These are phyloP conservation scores for Drosophila robusta DNA, from an alignment of 2,888 invertebrate genomes.

Conservation along the genomic window DNA sequence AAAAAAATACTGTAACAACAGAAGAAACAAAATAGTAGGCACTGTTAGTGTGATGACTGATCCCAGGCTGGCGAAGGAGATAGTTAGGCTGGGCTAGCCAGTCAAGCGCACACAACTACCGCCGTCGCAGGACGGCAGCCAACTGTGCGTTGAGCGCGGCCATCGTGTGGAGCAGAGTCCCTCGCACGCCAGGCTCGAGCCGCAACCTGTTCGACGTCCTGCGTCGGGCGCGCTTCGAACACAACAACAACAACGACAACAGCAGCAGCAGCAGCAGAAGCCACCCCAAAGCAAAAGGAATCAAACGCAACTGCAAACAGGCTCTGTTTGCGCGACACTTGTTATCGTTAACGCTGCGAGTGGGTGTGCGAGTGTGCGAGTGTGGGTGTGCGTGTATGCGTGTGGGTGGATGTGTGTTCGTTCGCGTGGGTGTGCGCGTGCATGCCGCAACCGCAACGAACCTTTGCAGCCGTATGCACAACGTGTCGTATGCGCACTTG, in stretches of 20 bases:
- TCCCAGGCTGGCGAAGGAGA: constrained; percentile 7
- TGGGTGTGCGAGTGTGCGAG: not conserved
- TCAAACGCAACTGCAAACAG: constrained; percentile 11
- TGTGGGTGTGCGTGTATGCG: too few relatives aligned
- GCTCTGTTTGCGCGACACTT: constrained; percentile 71
- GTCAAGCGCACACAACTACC: constrained; percentile 74
- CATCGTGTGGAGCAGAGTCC: constrained; percentile 37
- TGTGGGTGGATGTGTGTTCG: constrained; percentile 8
- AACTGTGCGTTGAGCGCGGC: constrained; percentile 68
- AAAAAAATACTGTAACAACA: constrained; percentile 31
- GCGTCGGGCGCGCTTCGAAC: constrained; percentile 41
- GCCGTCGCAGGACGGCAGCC: constrained; percentile 78
- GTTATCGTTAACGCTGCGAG: constrained; percentile 52
- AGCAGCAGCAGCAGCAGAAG: not conserved
- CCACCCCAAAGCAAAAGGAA: constrained; percentile 6
- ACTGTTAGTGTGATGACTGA: constrained; percentile 6
- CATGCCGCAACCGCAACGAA: constrained; percentile 37
- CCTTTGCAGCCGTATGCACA: constrained; percentile 49
- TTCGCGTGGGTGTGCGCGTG: constrained; percentile 22
- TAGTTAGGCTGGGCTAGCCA: not conserved
- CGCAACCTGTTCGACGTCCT: constrained; percentile 60
- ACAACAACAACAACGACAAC: too few relatives aligned
- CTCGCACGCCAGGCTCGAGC: constrained; percentile 15
- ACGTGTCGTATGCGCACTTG: constrained; percentile 78
- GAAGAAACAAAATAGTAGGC: constrained; percentile 6